Percentiles rank a stretch among this genome's conserved stretches.
phyloP scores from a whole-genome alignment of 2,888 invertebrate genomes.

The Callyntrura sp. region DNA sequence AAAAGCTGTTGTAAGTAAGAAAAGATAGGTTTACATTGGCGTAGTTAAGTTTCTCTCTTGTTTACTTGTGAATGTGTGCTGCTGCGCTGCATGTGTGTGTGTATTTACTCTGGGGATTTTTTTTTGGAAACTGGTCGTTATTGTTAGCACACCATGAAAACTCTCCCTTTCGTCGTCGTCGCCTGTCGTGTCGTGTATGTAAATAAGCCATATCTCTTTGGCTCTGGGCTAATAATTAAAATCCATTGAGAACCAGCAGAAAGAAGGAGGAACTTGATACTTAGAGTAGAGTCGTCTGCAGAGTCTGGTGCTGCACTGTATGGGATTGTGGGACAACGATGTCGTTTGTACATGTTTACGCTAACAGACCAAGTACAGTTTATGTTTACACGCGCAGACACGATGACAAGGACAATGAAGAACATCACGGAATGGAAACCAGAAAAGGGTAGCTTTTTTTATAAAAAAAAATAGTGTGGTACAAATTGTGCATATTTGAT shows the following conservation, averaged over 20 bases:
- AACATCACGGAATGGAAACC: conserved; percentile 9
- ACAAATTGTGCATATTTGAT: conserved; percentile 63
- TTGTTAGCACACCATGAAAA: background rate
- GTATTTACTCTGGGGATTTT: conserved; percentile 44
- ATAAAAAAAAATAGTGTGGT: background rate
- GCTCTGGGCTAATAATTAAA: conserved; percentile 61
- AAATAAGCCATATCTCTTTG: conserved; percentile 60
- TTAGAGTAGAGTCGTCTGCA: background rate
- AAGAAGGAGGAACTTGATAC: conserved; percentile 23
- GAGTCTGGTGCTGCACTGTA: too few relatives aligned
- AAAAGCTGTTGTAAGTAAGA: background rate
- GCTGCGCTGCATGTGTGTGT: background rate
- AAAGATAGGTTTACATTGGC: background rate
- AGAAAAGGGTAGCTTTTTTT: conserved; percentile 38
- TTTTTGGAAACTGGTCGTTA: background rate
- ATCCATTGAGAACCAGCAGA: conserved; percentile 43
- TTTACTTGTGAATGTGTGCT: conserved; percentile 17
- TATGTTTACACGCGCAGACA: conserved; percentile 24
- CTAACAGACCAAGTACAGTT: background rate
- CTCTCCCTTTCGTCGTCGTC: conserved; percentile 42
- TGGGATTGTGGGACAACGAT: conserved; percentile 9
- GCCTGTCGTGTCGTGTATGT: conserved; percentile 37
- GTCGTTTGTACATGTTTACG: background rate
- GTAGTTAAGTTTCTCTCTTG: conserved; percentile 7
- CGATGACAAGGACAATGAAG: background rate